These are phyloP conservation scores for Isichthys henryi DNA, from an alignment of 2,113 vertebrate genomes.

Conservation along the genomic window DNA sequence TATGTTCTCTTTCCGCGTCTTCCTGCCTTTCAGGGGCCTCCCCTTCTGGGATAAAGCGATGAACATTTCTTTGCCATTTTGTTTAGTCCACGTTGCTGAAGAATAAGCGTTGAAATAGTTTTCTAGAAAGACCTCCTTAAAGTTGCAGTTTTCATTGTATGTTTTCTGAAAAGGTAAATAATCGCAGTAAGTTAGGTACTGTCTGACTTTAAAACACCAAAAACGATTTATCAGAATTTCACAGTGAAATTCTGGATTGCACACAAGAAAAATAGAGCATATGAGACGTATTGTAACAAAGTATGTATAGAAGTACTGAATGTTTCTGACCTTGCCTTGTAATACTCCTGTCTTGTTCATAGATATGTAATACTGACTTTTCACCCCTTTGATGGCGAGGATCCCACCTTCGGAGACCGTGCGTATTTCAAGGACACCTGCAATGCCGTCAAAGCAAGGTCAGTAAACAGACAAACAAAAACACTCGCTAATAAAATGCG, in stretches of 20 bases:
- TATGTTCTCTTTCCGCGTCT: constrained; percentile 82
- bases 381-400: constrained; percentile 89
- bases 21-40: constrained; percentile 77
- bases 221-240: background rate
- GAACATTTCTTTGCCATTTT: constrained; percentile 85
- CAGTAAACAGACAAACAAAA: background rate
- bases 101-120: constrained; percentile 94
- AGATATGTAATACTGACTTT: constrained; percentile 91
- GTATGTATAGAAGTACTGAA: background rate
- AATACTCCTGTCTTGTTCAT: constrained; percentile 91
- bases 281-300: background rate
- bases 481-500: constrained; percentile 16
- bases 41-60: constrained; percentile 88
- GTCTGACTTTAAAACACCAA: background rate
- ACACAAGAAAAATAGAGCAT: background rate
- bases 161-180: constrained; percentile 71
- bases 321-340: constrained; percentile 81
- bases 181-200: constrained; percentile 6
- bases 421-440: constrained; percentile 95
- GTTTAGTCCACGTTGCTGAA: constrained; percentile 83
- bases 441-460: constrained; percentile 43
- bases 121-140: constrained; percentile 93
- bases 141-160: constrained; percentile 94
- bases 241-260: background rate
- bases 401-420: constrained; percentile 90